Base-by-base conservation (phyloP, 2,113 vertebrate genomes). In the Thunnus thynnus region DNA sequence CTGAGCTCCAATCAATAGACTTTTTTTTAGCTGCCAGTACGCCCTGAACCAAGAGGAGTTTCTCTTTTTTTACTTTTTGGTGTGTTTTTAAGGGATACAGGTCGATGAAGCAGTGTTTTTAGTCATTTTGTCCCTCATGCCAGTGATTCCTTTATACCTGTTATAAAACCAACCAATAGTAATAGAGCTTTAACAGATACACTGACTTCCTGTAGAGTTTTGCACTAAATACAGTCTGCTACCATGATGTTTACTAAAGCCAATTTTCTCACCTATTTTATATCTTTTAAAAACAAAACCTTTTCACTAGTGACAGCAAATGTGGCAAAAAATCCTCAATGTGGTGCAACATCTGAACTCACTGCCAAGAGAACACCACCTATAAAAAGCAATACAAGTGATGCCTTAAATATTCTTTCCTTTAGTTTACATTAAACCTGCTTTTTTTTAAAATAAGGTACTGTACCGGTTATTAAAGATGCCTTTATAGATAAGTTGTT, bases 401-500 rank as follows among this genome's bases (percentile, higher is more conserved):
- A 86, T 76, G 90, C 90, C 90, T 92, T 93, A 88, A 30, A 86
- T 72, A 70, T 65, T 50, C 17, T 41, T 64, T 80, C n/a, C 75
- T 85, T 41, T 25, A 80, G 74, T 78, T 84, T 66, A 73, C 44
- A 58, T 60, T 25, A 36, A 57, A 30, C 55, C 48, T 54, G 47
- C 12, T 25, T n/a, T 54, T 27, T 14, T 25, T 36, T 36, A 36
- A 9, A 20, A 55, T 30, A 63, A 65, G 81, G 65, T 86, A 80
- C 80, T 62, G 36, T 36, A 57, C 20, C 64, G 48, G 17, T 50
- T 51, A 41, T 66, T n/a, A 9, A 67, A 16, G 36, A 65, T 51
- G 18, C 18, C 47, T 76, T 83, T 75, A 44, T 50, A 75, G 36
- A 69, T 7, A 27, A 50, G 17, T 68, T 66, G 46, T 73, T 64